Percentiles rank a stretch among this genome's conserved stretches.
These are phyloP conservation scores for Calephelis perditalis DNA, from an alignment of 2,888 invertebrate species.

Conservation along the genomic window DNA sequence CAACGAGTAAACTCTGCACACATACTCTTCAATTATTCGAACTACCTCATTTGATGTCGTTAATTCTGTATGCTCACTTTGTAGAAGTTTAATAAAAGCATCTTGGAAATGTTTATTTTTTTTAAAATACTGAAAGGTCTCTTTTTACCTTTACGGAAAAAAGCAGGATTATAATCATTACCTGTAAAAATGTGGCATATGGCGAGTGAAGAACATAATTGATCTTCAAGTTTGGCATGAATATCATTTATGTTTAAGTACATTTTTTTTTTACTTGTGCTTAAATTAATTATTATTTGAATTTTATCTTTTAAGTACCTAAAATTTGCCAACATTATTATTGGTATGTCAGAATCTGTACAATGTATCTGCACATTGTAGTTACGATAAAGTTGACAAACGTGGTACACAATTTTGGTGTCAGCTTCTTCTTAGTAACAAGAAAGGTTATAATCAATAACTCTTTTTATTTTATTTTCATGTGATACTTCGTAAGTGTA, in stretches of 20 bases:
- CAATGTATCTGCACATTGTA: constrained; percentile 18
- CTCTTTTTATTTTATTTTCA: constrained; percentile 24
- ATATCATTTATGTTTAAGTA: neutral
- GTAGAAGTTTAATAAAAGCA: constrained; percentile 15
- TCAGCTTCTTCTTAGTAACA: constrained; percentile 28
- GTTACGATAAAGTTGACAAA: constrained; percentile 25
- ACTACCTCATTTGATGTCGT: constrained; percentile 20
- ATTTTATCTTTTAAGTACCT: constrained; percentile 21
- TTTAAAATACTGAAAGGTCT: constrained; percentile 14
- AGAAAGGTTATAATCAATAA: constrained; percentile 24
- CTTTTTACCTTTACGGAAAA: neutral
- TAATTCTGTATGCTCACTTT: constrained; percentile 15
- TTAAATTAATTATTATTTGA: constrained; percentile 20
- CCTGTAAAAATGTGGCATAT: too few species aligned
- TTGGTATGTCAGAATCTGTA: constrained; percentile 23
- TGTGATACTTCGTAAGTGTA: constrained; percentile 23
- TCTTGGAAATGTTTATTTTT: constrained; percentile 15
- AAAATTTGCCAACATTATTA: constrained; percentile 24
- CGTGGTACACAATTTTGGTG: constrained; percentile 26
- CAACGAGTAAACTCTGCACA: constrained; percentile 13
- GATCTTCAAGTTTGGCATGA: constrained; percentile 13
- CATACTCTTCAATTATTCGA: constrained; percentile 23
- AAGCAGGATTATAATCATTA: too few species aligned
- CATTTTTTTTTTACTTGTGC: constrained; percentile 25
- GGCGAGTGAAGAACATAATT: constrained; percentile 6